These are phyloP conservation scores for Rhingia campestris DNA, from an alignment of 2,888 invertebrate genomes.

Conservation along the genomic window DNA sequence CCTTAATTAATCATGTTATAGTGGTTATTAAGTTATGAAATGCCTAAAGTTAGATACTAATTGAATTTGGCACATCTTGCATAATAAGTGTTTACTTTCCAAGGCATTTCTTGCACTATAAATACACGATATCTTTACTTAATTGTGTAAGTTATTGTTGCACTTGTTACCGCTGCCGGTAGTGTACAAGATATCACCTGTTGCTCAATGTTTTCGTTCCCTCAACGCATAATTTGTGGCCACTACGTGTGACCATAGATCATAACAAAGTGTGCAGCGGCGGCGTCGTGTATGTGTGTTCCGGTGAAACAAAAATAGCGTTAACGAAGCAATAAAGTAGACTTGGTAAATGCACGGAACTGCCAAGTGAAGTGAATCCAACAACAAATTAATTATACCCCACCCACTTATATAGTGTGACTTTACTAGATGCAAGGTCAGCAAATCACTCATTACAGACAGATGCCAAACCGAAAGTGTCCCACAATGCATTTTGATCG, in stretches of 20 bases:
- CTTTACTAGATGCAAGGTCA: conserved; percentile 34
- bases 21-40: conserved; percentile 1
- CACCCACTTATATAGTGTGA: background rate
- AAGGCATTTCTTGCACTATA: background rate
- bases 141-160: conserved; percentile 37
- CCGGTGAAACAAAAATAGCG: conserved; percentile 26
- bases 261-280: conserved; percentile 7
- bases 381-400: background rate
- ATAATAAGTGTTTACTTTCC: background rate
- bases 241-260: conserved; percentile 49
- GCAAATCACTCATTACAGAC: conserved; percentile 34
- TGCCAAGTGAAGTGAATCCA: conserved; percentile 1
- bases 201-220: conserved; percentile 42
- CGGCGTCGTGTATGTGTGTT: conserved; percentile 17
- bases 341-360: background rate
- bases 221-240: conserved; percentile 44
- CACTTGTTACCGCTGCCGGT: conserved; percentile 40
- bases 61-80: no score
- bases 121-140: conserved; percentile 1
- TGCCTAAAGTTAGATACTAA: no score
- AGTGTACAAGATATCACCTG: conserved; percentile 26
- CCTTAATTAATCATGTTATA: background rate
- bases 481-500: conserved; percentile 44
- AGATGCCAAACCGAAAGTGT: conserved; percentile 33
- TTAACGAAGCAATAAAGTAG: conserved; percentile 26